Evolutionary conservation across 2,797 vertebrate species (phyloP).

Genomic region (Synanceia verrucosa): DNA sequence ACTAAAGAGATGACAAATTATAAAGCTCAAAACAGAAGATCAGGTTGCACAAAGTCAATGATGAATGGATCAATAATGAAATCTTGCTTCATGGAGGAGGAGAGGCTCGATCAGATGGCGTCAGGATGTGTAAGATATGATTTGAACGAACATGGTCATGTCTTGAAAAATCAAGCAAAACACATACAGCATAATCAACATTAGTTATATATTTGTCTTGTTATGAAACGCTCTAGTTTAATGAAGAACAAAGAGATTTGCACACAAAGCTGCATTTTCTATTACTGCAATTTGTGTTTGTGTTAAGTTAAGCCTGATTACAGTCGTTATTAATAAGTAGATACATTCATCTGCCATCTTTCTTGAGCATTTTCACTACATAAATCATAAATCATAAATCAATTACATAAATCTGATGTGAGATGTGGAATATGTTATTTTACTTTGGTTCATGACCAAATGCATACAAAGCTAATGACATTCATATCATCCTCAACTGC

Average conservation of each 20-base stretch:
- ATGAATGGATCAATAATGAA: conserved; percentile 31
- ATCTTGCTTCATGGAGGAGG: neutral
- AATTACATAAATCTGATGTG: too few species aligned
- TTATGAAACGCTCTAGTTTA: neutral
- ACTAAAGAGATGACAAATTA: neutral
- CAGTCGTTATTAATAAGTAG: neutral
- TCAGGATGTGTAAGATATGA: neutral
- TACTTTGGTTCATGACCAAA: neutral
- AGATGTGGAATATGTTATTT: too few species aligned
- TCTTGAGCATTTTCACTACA: neutral
- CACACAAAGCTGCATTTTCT: neutral
- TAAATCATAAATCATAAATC: too few species aligned
- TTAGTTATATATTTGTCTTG: neutral
- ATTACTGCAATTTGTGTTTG: neutral
- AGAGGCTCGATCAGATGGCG: neutral
- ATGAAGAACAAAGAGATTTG: neutral
- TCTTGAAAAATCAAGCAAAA: neutral
- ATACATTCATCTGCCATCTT: neutral
- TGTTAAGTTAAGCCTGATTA: conserved; percentile 2
- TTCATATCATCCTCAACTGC: neutral
- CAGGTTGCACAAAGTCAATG: conserved; percentile 18
- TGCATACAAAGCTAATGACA: neutral
- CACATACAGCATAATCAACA: neutral
- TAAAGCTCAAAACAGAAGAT: conserved; percentile 3
- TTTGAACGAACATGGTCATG: neutral